A percentile compares a stretch with the other conserved stretches of the same genome.
Evolutionary conservation across 2,888 invertebrate genomes (phyloP).

Genomic region (Patella depressa): DNA sequence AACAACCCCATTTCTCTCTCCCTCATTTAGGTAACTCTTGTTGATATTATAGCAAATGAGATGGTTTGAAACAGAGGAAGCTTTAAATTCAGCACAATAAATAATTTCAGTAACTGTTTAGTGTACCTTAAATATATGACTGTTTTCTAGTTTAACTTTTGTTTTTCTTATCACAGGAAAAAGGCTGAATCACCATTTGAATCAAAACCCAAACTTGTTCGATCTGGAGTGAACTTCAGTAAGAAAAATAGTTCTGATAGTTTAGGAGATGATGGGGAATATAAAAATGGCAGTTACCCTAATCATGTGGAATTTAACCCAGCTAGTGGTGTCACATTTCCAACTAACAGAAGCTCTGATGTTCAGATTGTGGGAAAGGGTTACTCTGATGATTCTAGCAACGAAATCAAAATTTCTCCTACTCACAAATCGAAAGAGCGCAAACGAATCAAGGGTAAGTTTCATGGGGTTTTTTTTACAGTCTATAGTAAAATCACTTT

Average conservation of each 20-base stretch:
- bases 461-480: too few relatives aligned
- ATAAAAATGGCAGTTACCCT: slow-evolving; percentile 29
- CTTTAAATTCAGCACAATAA: too few relatives aligned
- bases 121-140: too few relatives aligned
- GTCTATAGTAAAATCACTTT: too few relatives aligned
- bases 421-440: slow-evolving; percentile 41
- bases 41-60: too few relatives aligned
- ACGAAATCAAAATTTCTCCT: slow-evolving; percentile 31
- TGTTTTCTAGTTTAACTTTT: not conserved
- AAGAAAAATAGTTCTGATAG: slow-evolving; percentile 38
- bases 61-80: too few relatives aligned
- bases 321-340: slow-evolving; percentile 65
- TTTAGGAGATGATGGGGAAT: slow-evolving; percentile 25
- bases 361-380: slow-evolving; percentile 67
- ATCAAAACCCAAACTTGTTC: slow-evolving; percentile 55
- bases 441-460: slow-evolving; percentile 53
- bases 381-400: slow-evolving; percentile 59
- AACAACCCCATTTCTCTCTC: too few relatives aligned
- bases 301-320: slow-evolving; percentile 61
- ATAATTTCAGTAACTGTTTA: too few relatives aligned
- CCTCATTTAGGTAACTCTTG: too few relatives aligned
- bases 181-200: slow-evolving; percentile 61
- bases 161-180: slow-evolving; percentile 43
- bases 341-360: slow-evolving; percentile 64
- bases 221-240: slow-evolving; percentile 39